These are phyloP conservation scores for Incurvaria masculella DNA, from an alignment of 2,888 invertebrate genomes.

Conservation along the genomic window DNA sequence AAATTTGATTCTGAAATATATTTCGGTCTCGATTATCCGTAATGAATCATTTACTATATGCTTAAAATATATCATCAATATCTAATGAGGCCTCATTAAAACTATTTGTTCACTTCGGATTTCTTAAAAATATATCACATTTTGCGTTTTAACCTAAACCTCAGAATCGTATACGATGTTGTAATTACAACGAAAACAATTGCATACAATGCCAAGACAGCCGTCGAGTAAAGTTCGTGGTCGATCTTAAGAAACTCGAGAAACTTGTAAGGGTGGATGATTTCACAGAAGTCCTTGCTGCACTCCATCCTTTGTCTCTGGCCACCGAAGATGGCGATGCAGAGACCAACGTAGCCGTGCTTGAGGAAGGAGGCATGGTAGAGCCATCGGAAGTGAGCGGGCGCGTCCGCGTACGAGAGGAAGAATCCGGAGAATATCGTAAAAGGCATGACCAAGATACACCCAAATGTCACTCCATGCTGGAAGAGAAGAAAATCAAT, in stretches of 20 bases:
- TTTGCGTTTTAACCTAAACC: constrained; percentile 58
- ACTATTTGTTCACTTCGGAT: no score
- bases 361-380: constrained; percentile 87
- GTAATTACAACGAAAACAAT: constrained; percentile 63
- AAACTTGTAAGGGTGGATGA: constrained; percentile 65
- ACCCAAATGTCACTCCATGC: constrained; percentile 88
- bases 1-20: no score
- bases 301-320: constrained; percentile 73
- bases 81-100: no score
- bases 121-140: constrained; percentile 26
- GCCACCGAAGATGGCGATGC: constrained; percentile 80
- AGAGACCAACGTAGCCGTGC: constrained; percentile 82
- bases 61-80: no score
- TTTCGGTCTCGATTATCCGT: no score
- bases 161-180: constrained; percentile 65
- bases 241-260: constrained; percentile 72
- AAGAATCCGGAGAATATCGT: constrained; percentile 93
- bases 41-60: no score
- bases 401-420: constrained; percentile 78
- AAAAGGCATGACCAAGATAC: constrained; percentile 83
- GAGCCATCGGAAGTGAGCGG: constrained; percentile 74
- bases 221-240: constrained; percentile 62
- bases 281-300: constrained; percentile 72
- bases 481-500: constrained; percentile 54
- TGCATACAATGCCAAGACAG: constrained; percentile 61